phyloP scores from a whole-genome alignment of 2,113 vertebrate species.

The Corythaixoides concolor region DNA sequence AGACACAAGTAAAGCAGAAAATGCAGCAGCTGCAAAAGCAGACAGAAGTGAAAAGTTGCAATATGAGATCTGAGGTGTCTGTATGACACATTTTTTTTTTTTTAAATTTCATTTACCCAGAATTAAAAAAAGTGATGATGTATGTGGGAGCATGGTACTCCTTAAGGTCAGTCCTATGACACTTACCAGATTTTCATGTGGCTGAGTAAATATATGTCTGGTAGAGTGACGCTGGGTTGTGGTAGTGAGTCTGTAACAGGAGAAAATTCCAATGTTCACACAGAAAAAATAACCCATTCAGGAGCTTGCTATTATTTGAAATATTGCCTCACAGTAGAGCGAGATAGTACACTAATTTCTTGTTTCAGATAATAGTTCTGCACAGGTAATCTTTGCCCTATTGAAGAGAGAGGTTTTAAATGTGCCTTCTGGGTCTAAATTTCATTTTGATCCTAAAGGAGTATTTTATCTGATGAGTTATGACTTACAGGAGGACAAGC shows the following conservation, averaged over 20 bases:
- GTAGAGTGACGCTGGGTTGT: background rate
- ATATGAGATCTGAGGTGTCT: background rate
- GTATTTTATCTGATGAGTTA: background rate
- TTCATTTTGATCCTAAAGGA: background rate
- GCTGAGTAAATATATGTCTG: background rate
- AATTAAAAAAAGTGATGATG: background rate
- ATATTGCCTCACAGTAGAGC: background rate
- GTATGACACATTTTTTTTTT: fast-evolving
- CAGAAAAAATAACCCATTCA: background rate
- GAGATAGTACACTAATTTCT: background rate
- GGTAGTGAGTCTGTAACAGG: background rate
- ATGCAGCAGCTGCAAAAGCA: background rate
- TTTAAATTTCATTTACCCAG: background rate
- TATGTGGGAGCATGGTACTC: background rate
- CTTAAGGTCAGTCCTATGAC: background rate
- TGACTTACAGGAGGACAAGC: background rate
- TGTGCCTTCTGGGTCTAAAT: background rate
- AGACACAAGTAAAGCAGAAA: background rate
- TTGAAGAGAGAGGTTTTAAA: background rate
- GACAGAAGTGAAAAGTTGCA: background rate
- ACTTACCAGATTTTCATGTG: background rate
- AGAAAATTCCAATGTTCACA: background rate
- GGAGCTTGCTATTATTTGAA: background rate
- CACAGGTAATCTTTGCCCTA: background rate
- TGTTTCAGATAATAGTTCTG: background rate